Evolutionary conservation across 2,888 invertebrate species (phyloP).

Genomic region (Serripes groenlandicus): DNA sequence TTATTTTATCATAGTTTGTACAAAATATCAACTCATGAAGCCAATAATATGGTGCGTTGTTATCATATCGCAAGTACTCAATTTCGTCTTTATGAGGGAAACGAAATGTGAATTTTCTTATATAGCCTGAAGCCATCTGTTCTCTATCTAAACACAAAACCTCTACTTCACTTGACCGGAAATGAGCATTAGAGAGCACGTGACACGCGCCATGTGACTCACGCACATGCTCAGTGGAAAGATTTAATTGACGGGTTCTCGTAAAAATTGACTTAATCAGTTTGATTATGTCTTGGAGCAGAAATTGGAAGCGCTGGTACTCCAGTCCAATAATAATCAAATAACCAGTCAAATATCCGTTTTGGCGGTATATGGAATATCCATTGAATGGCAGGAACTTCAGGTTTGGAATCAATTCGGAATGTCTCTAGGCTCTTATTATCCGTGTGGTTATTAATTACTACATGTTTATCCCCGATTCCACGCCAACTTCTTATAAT

Average conservation of each 20-base stretch:
- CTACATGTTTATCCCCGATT: neutral
- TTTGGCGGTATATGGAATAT: conserved; percentile 18
- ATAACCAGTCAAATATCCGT: conserved; percentile 25
- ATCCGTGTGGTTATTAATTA: neutral
- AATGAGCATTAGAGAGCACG: conserved; percentile 24
- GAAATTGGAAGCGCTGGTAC: neutral
- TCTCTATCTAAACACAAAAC: neutral
- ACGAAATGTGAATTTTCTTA: too few species aligned
- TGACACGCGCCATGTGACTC: conserved; percentile 48
- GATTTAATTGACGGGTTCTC: conserved; percentile 41
- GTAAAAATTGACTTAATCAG: conserved; percentile 54
- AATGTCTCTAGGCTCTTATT: neutral
- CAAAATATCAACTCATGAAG: too few species aligned
- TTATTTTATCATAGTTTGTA: too few species aligned
- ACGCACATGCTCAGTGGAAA: conserved; percentile 26
- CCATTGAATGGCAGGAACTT: neutral
- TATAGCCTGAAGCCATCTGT: conserved; percentile 5
- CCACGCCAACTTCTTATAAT: too few species aligned
- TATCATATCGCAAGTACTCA: too few species aligned
- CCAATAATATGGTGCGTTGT: too few species aligned
- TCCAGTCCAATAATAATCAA: conserved; percentile 40
- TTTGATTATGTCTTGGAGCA: conserved; percentile 36
- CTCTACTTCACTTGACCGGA: conserved; percentile 26
- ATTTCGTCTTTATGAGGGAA: too few species aligned
- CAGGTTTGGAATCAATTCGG: conserved; percentile 1